Base-by-base conservation (phyloP, 2,113 vertebrate species). In the Elaphurus davidianus region DNA sequence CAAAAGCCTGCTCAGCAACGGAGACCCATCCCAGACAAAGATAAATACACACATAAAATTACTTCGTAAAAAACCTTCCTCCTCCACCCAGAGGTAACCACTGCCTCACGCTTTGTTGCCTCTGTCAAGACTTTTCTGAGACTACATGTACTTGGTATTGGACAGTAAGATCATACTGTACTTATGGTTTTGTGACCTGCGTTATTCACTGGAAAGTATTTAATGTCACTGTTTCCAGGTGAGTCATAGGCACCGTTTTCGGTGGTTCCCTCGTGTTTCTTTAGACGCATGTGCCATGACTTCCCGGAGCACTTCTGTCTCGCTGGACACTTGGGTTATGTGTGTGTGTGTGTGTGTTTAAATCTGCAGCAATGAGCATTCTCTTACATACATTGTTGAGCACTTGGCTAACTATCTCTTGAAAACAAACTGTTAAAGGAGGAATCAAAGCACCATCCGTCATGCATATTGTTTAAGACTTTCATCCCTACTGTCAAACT, bases 351-450 rank as follows among this genome's bases (percentile, higher is more conserved):
- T 45, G 8, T 16, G 33, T 27, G 17, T 43, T 14, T 59, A 3
- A 71, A 50, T 8, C 43, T 14, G 25, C 67, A 9, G 28, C 15
- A 36, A 5, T 2, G 3, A 84, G 12, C 36, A 59, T 27, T 28
- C 13, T 13, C 40, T 52, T 15, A 16, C 0, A 7, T 1, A 15
- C 12, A 19, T 25, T 3, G 7, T 0, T 8, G 45, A 10, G 11
- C 25, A 17, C 71, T 13, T 52, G 54, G 57, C 8, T 83, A 21
- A 28, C 79, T n/a, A 47, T 52, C 21, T 88, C 89, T 62, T 59
- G 19, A 85, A 60, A 57, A 79, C 19, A 27, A 27, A 52, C 3
- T 27, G 85, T 94, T 25, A 10, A 2, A n/a, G 64, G 85, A 82
- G 47, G 52, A 67, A 33, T 0, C 2, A 6, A 19, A 3, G 30